Evolutionary conservation across 2,888 invertebrate species (phyloP).

Genomic region (Andrena trimmerana): DNA sequence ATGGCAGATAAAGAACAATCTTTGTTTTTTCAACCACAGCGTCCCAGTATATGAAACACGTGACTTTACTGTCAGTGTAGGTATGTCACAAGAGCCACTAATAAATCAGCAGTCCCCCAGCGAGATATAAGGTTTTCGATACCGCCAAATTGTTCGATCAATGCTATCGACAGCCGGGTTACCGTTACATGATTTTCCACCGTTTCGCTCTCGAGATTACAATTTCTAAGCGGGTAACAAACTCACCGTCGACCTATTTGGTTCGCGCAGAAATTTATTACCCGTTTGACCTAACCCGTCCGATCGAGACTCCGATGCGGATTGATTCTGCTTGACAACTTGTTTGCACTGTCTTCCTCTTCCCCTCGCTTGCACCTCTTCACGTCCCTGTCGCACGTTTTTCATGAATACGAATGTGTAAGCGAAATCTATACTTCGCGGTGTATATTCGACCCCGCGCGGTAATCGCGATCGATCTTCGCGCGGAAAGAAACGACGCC

Average conservation of each 20-base stretch:
- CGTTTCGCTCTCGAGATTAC: constrained; percentile 59
- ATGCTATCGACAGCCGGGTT: constrained; percentile 24
- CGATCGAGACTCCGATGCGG: constrained; percentile 62
- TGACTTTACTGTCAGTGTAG: not conserved
- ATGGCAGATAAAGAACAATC: too few species aligned
- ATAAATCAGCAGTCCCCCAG: not conserved
- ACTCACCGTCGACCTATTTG: constrained; percentile 65
- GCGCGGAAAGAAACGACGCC: not conserved
- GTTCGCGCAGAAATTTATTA: constrained; percentile 68
- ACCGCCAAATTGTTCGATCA: constrained; percentile 47
- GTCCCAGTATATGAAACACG: not conserved
- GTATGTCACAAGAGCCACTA: not conserved
- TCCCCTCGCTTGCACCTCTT: not conserved
- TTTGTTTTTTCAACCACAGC: too few species aligned
- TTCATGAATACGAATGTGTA: constrained; percentile 22
- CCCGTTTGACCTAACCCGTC: constrained; percentile 57
- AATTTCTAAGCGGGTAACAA: constrained; percentile 67
- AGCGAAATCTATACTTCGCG: not conserved
- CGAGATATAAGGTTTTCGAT: constrained; percentile 6
- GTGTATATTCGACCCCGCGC: not conserved
- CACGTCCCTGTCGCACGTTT: constrained; percentile 5
- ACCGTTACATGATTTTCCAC: constrained; percentile 70
- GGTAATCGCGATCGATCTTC: constrained; percentile 26
- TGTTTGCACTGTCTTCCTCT: constrained; percentile 63
- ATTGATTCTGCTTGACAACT: constrained; percentile 68